Base-by-base conservation (phyloP, 2,113 vertebrate species). In the Cyprinus carpio region DNA sequence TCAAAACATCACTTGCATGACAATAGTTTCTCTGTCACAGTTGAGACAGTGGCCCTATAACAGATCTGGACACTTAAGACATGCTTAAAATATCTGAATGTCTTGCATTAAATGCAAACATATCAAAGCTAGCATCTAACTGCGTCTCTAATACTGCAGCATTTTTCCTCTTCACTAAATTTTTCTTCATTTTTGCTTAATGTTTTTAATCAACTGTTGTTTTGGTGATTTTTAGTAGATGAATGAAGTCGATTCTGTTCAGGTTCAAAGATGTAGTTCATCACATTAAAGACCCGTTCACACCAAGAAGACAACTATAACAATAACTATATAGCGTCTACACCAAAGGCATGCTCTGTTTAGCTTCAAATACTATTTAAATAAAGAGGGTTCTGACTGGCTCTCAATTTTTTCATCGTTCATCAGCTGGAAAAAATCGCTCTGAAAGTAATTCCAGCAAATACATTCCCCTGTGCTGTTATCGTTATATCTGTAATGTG, bases 161-260 rank as follows among this genome's bases (percentile, higher is more conserved):
- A 31, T 37, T 34, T 71, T 23, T 34, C 37, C 37, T 23, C 1
- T 7, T 34, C 15, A 67, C n/a, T 25, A 13, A 64, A 65, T n/a
- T 8, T 13, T 15, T 27, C 11, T 25, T 29, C 4, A 65, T 29
- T 71, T 37, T 71, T 77, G 0, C 95, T 99, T 92, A 98, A 97
- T 37, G 31, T 71, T 71, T 23, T 37, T 37, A 67, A 16, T 67
- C 64, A 18, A 1, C 29, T 31, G 64, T 67, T 67, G 29, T 31
- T 13, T 65, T 37, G 37, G 37, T 37, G 37, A 37, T 6, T 60
- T 51, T 51, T 16, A 29, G 62, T 7, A 15, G 27, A 31, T 67
- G 2, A 29, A 16, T 31, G 34, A 37, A 37, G 6, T 37, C 37
- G 7, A 37, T 37, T 7, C 5, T 67, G 1, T 13, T 64, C n/a